Evolutionary conservation across 2,113 vertebrate species (phyloP).

Genomic region (Telmatochromis sp.): DNA sequence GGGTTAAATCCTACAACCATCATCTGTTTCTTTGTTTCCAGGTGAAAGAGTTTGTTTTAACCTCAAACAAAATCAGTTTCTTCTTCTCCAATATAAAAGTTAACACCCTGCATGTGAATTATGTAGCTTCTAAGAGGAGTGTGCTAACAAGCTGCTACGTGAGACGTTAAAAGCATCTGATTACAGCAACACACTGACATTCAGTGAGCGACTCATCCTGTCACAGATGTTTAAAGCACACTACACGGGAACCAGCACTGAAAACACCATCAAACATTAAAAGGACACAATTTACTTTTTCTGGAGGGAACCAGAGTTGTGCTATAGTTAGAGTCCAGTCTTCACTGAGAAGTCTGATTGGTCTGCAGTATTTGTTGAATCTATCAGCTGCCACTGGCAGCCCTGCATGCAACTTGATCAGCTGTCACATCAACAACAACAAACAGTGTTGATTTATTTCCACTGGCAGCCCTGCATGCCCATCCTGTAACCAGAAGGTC

Average conservation of each 20-base stretch:
- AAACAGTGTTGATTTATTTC: background rate
- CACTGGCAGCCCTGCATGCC: background rate
- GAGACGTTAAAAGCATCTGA: background rate
- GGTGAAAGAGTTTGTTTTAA: background rate
- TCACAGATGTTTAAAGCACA: background rate
- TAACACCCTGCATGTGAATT: background rate
- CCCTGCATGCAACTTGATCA: background rate
- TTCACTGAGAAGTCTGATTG: background rate
- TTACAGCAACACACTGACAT: background rate
- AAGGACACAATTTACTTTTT: fast-evolving
- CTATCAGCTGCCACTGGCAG: background rate
- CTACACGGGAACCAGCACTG: background rate
- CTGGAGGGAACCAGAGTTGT: background rate
- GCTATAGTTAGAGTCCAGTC: background rate
- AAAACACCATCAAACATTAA: background rate
- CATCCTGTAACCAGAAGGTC: background rate
- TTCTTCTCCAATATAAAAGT: fast-evolving
- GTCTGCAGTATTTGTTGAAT: background rate
- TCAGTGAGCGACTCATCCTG: background rate
- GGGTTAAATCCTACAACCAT: background rate
- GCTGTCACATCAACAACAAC: background rate
- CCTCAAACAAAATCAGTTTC: background rate
- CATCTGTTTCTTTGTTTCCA: background rate
- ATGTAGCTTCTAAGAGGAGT: background rate
- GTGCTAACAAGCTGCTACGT: background rate